Percentiles rank a stretch among this genome's conserved stretches.
Conservation (phyloP, 2,797 vertebrate species). For the Centroberyx gerrardi region DNA sequence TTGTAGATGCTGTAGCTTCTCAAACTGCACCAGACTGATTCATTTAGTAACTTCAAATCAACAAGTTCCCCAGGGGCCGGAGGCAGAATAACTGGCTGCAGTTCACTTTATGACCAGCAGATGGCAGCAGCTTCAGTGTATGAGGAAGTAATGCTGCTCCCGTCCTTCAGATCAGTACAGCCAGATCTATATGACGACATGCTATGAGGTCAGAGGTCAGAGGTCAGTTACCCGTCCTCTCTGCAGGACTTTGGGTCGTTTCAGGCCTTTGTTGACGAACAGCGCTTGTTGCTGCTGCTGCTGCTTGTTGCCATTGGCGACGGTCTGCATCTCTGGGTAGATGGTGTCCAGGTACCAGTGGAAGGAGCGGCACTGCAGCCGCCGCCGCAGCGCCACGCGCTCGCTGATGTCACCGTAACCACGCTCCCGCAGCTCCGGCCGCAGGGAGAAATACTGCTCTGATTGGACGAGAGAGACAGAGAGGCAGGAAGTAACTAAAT, state of each 20-base stretch:
- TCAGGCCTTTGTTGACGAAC: conserved; percentile 91
- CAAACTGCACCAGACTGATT: too few species aligned
- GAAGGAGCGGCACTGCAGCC: conserved; percentile 91
- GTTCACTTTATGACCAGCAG: too few species aligned
- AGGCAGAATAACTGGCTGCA: too few species aligned
- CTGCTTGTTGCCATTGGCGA: conserved; percentile 87
- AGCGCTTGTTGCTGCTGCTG: conserved; percentile 83
- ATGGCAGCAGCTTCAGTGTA: too few species aligned
- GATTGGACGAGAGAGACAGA: conserved; percentile 42
- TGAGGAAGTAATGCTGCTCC: too few species aligned
- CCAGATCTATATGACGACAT: too few species aligned
- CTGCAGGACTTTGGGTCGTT: conserved; percentile 91
- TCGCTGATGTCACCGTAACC: conserved; percentile 92
- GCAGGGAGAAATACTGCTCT: conserved; percentile 95
- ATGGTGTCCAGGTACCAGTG: conserved; percentile 95
- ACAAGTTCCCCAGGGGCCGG: too few species aligned
- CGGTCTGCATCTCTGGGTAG: conserved; percentile 96
- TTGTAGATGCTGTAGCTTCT: too few species aligned
- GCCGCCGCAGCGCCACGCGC: conserved; percentile 88
- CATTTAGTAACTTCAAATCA: too few species aligned
- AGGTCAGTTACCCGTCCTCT: conserved; percentile 90
- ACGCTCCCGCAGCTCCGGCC: conserved; percentile 91
- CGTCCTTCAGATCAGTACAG: neutral
- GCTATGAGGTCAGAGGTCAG: too few species aligned
- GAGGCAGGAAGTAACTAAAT: conserved; percentile 34